phyloP scores from a whole-genome alignment of 2,113 vertebrate genomes.

The Elephantulus edwardii region DNA sequence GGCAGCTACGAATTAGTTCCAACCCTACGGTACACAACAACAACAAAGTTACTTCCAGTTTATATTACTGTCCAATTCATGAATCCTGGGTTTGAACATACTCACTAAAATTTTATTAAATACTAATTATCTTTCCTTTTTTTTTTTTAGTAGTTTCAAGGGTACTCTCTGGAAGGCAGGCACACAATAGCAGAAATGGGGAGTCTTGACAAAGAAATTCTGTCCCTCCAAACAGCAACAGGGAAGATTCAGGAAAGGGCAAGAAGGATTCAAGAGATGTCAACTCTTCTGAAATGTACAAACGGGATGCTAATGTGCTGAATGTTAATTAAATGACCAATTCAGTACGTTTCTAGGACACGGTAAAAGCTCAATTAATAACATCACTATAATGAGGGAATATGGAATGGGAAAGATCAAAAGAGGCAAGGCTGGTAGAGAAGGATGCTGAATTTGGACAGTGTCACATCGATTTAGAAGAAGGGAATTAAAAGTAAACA shows the following conservation, averaged over 20 bases:
- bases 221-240: not conserved
- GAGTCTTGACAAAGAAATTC: fast-evolving
- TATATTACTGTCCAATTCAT: not conserved
- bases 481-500: conserved; percentile 29
- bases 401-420: not conserved
- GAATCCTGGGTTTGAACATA: not conserved
- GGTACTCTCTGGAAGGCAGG: not conserved
- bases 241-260: not conserved
- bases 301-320: not conserved
- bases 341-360: not conserved
- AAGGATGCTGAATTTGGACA: not conserved
- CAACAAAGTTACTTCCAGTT: not conserved
- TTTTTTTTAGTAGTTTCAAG: not conserved
- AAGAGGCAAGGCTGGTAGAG: not conserved
- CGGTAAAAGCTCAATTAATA: not conserved
- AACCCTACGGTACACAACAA: too few relatives aligned
- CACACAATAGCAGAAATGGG: not conserved
- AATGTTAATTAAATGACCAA: not conserved
- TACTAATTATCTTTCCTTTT: not conserved
- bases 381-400: not conserved
- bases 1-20: too few relatives aligned
- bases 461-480: not conserved
- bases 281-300: not conserved
- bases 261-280: not conserved
- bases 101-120: not conserved